These are phyloP conservation scores for Zaprionus ghesquierei DNA, from an alignment of 1,140 invertebrate species.

Conservation along the genomic window DNA sequence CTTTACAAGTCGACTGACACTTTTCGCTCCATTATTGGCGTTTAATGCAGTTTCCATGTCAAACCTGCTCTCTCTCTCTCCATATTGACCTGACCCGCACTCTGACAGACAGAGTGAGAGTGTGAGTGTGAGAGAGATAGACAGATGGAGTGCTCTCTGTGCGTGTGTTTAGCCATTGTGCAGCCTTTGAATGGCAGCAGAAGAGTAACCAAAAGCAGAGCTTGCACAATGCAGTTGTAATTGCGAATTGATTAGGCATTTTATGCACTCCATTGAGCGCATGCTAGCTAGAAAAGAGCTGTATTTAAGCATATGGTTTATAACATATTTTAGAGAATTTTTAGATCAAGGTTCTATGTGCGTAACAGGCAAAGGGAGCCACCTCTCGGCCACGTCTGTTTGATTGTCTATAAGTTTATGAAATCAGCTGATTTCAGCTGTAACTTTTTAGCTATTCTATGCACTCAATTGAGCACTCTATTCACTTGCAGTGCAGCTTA, in stretches of 20 bases:
- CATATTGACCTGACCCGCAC: not conserved
- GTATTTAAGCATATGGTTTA: not conserved
- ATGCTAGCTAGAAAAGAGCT: not conserved
- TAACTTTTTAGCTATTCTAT: not conserved
- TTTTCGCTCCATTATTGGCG: slow-evolving; percentile 39
- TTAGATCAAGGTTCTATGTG: no score
- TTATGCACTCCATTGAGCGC: not conserved
- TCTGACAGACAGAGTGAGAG: not conserved
- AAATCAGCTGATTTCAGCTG: no score
- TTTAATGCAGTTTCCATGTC: slow-evolving; percentile 73
- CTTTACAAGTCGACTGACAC: slow-evolving; percentile 30
- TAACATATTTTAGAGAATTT: no score
- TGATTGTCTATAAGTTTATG: no score
- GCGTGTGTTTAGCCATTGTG: not conserved
- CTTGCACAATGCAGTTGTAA: not conserved
- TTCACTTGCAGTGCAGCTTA: not conserved
- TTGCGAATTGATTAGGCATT: not conserved
- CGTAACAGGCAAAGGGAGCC: no score
- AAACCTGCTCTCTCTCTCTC: not conserved
- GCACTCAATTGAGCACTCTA: not conserved
- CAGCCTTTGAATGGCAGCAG: not conserved
- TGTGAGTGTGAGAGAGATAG: not conserved
- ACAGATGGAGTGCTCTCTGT: not conserved
- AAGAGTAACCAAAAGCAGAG: not conserved
- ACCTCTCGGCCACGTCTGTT: no score